These are phyloP conservation scores for Hirtodrosophila confusa DNA, from an alignment of 2,888 invertebrate species.

Conservation along the genomic window DNA sequence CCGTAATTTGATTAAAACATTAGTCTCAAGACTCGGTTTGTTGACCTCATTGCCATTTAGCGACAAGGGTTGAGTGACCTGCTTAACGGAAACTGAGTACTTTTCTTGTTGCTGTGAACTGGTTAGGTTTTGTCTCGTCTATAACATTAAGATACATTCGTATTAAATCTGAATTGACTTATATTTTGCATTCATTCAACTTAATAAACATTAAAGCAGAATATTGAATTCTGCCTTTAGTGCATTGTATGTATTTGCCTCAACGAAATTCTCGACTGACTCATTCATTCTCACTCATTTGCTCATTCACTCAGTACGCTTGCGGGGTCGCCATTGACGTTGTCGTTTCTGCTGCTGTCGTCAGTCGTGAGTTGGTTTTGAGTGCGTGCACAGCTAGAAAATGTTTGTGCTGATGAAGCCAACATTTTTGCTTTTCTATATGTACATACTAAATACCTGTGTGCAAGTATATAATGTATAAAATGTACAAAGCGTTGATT, in stretches of 20 bases:
- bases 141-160: conserved; percentile 11
- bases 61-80: conserved; percentile 73
- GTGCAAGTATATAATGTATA: conserved; percentile 45
- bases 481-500: conserved; percentile 24
- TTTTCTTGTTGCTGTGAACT: conserved; percentile 8
- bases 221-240: conserved; percentile 11
- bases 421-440: conserved; percentile 22
- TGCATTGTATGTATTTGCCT: conserved; percentile 2
- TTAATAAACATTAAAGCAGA: conserved; percentile 2
- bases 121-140: background rate
- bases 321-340: conserved; percentile 54
- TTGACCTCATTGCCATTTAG: conserved; percentile 71
- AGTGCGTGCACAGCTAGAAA: conserved; percentile 72
- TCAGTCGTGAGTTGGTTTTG: conserved; percentile 77
- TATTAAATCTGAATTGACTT: conserved; percentile 7
- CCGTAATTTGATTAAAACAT: conserved; percentile 14
- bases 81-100: conserved; percentile 44
- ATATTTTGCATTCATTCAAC: conserved; percentile 20
- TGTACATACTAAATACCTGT: conserved; percentile 47
- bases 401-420: conserved; percentile 40
- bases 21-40: conserved; percentile 56
- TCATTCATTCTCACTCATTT: conserved; percentile 47
- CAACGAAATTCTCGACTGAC: conserved; percentile 33
- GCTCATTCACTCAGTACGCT: conserved; percentile 27
- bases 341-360: conserved; percentile 36